Conservation (phyloP, 2,888 invertebrate species). For the Colletes collaris region DNA sequence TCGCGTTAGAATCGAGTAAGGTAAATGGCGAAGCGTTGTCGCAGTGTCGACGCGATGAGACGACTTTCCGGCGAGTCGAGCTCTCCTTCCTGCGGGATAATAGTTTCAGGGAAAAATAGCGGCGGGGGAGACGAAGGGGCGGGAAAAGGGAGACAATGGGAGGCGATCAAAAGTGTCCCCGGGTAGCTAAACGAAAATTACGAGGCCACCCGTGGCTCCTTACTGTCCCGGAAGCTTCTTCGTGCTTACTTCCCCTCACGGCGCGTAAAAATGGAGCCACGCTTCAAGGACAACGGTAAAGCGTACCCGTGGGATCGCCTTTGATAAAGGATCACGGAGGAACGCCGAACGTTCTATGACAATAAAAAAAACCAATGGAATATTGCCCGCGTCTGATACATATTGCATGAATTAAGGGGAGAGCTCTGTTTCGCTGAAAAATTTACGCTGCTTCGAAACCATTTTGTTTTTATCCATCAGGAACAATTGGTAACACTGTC, state of each 20-base stretch:
- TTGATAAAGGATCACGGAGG: constrained; percentile 16
- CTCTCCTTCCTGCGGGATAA: constrained; percentile 48
- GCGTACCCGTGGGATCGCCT: constrained; percentile 42
- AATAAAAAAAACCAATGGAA: constrained; percentile 63
- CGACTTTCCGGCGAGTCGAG: constrained; percentile 33
- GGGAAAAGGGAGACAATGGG: constrained; percentile 35
- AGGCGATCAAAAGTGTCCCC: constrained; percentile 52
- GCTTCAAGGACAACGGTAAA: constrained; percentile 57
- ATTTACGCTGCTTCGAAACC: no score
- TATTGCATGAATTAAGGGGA: constrained; percentile 53
- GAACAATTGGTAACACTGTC: no score
- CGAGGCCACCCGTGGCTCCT: constrained; percentile 51
- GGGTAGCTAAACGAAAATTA: constrained; percentile 57
- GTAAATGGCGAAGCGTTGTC: constrained; percentile 3
- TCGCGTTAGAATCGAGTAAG: constrained; percentile 35
- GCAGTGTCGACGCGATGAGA: constrained; percentile 12
- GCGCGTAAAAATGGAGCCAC: constrained; percentile 45
- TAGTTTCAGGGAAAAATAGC: constrained; percentile 35
- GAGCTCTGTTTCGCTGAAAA: no score
- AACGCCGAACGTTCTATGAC: constrained; percentile 26
- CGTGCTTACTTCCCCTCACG: constrained; percentile 27
- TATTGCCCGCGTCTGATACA: constrained; percentile 62
- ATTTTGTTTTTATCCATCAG: no score
- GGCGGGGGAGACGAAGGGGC: neutral
- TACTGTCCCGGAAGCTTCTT: constrained; percentile 38